Conservation (phyloP, 2,113 vertebrate genomes). For the Passer montanus region DNA sequence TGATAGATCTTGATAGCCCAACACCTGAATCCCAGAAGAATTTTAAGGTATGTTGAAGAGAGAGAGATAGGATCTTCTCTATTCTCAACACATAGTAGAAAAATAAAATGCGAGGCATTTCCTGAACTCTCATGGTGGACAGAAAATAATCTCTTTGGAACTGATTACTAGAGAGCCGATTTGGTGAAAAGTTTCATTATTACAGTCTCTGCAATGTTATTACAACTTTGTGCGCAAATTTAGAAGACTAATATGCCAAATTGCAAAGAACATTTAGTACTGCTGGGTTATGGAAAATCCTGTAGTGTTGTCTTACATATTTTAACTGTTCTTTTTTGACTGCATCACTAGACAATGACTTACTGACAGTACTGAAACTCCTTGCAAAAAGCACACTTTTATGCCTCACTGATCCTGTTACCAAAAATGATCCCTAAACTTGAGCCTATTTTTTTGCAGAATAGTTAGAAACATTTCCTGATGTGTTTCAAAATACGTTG, state of each 20-base stretch:
- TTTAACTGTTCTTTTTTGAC: not conserved
- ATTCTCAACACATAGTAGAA: not conserved
- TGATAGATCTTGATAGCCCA: conserved; percentile 86
- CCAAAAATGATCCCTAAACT: not conserved
- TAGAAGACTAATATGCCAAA: not conserved
- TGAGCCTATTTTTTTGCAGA: not conserved
- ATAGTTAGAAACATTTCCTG: not conserved
- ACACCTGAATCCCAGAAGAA: conserved; percentile 82
- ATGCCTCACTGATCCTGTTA: not conserved
- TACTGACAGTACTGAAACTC: not conserved
- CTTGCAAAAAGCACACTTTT: not conserved
- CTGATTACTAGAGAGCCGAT: not conserved
- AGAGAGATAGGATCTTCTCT: not conserved
- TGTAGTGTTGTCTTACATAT: not conserved
- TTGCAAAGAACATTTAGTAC: not conserved
- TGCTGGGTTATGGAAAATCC: not conserved
- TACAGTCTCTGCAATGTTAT: not conserved
- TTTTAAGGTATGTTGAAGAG: conserved; percentile 82
- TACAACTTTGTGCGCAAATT: not conserved
- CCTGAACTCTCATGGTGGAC: not conserved
- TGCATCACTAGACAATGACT: not conserved
- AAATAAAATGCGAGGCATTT: not conserved
- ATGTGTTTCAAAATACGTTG: not conserved
- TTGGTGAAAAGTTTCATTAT: not conserved
- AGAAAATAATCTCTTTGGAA: not conserved